A percentile compares a stretch with the other conserved stretches of the same genome.
Evolutionary conservation across 2,888 invertebrate species (phyloP).

Genomic region (Dione vanillae): DNA sequence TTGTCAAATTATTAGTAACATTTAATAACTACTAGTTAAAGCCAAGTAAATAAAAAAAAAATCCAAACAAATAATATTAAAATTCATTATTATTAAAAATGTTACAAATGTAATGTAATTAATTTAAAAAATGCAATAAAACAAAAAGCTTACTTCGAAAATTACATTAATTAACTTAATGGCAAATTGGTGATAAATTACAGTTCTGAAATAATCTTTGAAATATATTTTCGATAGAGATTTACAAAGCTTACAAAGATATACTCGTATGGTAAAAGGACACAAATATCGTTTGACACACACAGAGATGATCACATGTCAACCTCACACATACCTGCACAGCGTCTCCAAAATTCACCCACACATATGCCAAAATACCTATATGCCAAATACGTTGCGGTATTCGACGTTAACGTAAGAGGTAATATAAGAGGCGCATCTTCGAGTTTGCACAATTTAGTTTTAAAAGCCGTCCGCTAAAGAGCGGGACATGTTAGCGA

Average conservation of each 20-base stretch:
- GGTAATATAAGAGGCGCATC: slow-evolving; percentile 84
- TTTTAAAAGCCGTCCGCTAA: slow-evolving; percentile 76
- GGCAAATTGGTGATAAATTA: slow-evolving; percentile 12
- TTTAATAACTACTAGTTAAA: not conserved
- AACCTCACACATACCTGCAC: slow-evolving; percentile 55
- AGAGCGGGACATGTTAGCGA: slow-evolving; percentile 78
- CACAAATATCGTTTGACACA: slow-evolving; percentile 43
- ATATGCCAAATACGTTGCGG: slow-evolving; percentile 82
- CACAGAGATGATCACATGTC: slow-evolving; percentile 52
- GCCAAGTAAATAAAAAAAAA: not conserved
- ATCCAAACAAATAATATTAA: not conserved
- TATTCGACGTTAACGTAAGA: slow-evolving; percentile 81
- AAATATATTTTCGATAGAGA: slow-evolving; percentile 2
- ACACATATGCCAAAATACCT: slow-evolving; percentile 62
- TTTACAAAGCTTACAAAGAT: slow-evolving; percentile 27
- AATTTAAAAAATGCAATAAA: not conserved
- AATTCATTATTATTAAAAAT: not conserved
- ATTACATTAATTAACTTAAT: slow-evolving; percentile 19
- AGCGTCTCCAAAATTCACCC: slow-evolving; percentile 69
- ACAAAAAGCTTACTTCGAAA: slow-evolving; percentile 22
- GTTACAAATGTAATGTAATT: too few relatives aligned
- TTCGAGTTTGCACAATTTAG: slow-evolving; percentile 83
- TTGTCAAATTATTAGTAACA: not conserved
- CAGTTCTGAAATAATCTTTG: not conserved
- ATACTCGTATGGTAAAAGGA: slow-evolving; percentile 60